Evolutionary conservation across 2,113 vertebrate genomes (phyloP), one percentile per base, ranked within the genome.

Genomic region (Cercocebus atys): DNA sequence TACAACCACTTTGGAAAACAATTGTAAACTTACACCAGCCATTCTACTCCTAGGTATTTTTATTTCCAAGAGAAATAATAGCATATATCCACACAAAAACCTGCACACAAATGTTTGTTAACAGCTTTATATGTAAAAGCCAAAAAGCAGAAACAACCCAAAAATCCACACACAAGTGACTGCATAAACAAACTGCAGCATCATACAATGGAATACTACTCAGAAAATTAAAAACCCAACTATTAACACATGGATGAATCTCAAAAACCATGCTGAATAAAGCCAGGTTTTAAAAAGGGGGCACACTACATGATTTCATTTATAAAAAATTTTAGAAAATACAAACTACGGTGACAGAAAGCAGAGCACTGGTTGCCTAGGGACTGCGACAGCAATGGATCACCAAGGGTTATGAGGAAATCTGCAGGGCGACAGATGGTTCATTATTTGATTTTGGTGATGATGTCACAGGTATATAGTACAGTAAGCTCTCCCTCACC

Each of bases 1-100:
- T 64, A 68, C 35, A 79, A 43, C 17, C 17, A 43, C 20, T 92
- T 43, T 55, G 59, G 88, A 73, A 73, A 89, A 80, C 3, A 59
- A 57, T n/a, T 73, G 20, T 32, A 30, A 79, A 84, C 35, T 40
- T 25, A 73, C 3, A 35, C 12, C 2, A 52, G 35, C 47, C 47
- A 86, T 38, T 86, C 50, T 1, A 52, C 47, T 38, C 27, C 38
- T 40, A 72, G 61, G 11, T 66, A 79, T 73, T 80, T 59, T 59
- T 59, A 59, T 50, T 59, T 18, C 5, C 50, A 90, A 86, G n/a
- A 96, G 43, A 96, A 91, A 81, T 57, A 57, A 88, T 88, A 85
- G n/a, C 7, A 1, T 52, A 23, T 73, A 25, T 78, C 8, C 27
- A 96, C n/a, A 86, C 13, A 88, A 84, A 93, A 75, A 91, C 5